Base-by-base conservation (phyloP, 2,113 vertebrate species). In the Noturus placidus region DNA sequence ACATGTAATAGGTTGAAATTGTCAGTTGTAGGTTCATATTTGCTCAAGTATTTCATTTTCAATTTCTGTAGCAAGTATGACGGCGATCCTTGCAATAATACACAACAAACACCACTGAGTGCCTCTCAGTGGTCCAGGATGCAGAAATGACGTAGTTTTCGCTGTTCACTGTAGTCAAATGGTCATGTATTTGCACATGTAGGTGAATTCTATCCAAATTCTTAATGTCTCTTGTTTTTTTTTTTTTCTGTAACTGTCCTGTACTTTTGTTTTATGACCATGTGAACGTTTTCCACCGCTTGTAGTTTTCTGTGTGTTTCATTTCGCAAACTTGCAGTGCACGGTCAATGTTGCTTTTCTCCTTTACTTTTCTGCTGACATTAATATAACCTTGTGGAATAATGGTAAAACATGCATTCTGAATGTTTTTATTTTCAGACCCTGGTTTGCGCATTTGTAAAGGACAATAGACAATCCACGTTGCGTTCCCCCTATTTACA, bases 71-170 rank as follows among this genome's bases (percentile, higher is more conserved):
- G 95, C 95, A 95, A 95, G 92, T 94, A 93, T 93, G 93, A 91
- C 90, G 91, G 94, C 93, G 92, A 94, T 92, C 92, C 93, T 95
- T 85, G 95, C 95, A 96, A 96, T 95, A 95, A 96, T 93, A 91
- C 88, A 91, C 92, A 89, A 91, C 91, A 92, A 93, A 92, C 94
- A 92, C 93, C 92, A 93, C 95, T 94, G 95, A 95, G 94, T 94
- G 92, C 93, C 93, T 95, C 94, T 95, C 93, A 93, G 95, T 94
- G 94, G 93, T 93, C 92, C 91, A 93, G 91, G 91, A 95, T 93
- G 93, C 93, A 94, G 92, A 94, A 90, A 89, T 91, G 91, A 92
- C 93, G 92, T 93, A 92, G 83, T 91, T 93, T 93, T 91, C 87
- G 89, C 89, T 74, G 79, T 93, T 92, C 90, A 89, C 86, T 94